These are phyloP conservation scores for Lates japonicus DNA, from an alignment of 2,797 vertebrate species.

Conservation along the genomic window DNA sequence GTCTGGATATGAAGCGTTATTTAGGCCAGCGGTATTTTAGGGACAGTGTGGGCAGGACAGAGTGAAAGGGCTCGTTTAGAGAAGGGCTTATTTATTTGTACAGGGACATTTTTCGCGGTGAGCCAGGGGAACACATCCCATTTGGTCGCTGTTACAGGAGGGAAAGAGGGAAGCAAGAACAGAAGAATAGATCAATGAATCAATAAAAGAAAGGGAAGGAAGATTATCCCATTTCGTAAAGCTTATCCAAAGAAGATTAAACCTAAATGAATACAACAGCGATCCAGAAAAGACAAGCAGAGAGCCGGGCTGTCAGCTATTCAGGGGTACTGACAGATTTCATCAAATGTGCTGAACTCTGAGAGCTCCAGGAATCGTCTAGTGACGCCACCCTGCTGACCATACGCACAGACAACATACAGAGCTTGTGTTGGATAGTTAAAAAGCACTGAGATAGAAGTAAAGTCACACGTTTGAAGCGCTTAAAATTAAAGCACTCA, in stretches of 20 bases:
- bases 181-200: slow-evolving; percentile 36
- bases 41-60: slow-evolving; percentile 57
- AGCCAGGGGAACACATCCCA: slow-evolving; percentile 7
- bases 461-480: neutral
- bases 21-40: slow-evolving; percentile 78
- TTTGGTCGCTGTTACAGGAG: neutral
- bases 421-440: slow-evolving; percentile 1
- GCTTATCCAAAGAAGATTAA: slow-evolving; percentile 49
- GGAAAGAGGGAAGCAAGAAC: neutral
- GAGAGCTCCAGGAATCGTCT: neutral
- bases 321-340: slow-evolving; percentile 6
- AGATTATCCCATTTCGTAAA: slow-evolving; percentile 40
- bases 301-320: slow-evolving; percentile 2
- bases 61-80: slow-evolving; percentile 62
- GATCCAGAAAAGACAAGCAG: slow-evolving; percentile 1
- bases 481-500: slow-evolving; percentile 11
- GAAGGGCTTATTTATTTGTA: slow-evolving; percentile 62
- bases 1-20: slow-evolving; percentile 70
- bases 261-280: slow-evolving; percentile 17
- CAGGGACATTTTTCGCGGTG: neutral
- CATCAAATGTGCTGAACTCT: slow-evolving; percentile 1
- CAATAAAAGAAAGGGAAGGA: slow-evolving; percentile 21
- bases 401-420: neutral
- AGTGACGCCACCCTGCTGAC: neutral
- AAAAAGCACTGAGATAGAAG: neutral